Evolutionary conservation across 2,888 invertebrate genomes (phyloP).

Genomic region (Chloroclystis v-ata): DNA sequence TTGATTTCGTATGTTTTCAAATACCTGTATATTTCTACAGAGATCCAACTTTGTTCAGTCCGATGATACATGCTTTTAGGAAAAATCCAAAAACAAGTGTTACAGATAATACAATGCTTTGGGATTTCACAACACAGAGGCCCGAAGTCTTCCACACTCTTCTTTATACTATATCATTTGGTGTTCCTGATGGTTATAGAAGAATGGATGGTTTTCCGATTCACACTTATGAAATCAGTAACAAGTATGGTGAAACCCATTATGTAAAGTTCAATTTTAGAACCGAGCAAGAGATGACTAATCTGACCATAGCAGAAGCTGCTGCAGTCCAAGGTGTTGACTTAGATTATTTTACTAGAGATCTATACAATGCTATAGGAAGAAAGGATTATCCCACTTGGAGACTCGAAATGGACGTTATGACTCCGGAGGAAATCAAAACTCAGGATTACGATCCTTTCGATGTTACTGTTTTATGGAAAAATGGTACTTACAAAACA

Average conservation of each 20-base stretch:
- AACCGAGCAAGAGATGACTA: constrained; percentile 90
- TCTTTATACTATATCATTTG: constrained; percentile 86
- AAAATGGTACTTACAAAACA: constrained; percentile 53
- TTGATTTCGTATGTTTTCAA: constrained; percentile 92
- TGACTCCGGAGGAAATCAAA: constrained; percentile 41
- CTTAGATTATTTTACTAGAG: constrained; percentile 89
- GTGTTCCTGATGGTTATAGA: constrained; percentile 91
- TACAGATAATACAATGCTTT: constrained; percentile 44
- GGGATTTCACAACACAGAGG: constrained; percentile 72
- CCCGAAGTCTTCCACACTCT: constrained; percentile 84
- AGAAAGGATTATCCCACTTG: constrained; percentile 42
- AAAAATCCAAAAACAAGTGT: constrained; percentile 91
- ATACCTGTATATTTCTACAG: constrained; percentile 92
- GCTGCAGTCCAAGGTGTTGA: constrained; percentile 80
- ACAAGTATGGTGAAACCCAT: constrained; percentile 81
- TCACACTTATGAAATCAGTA: constrained; percentile 92
- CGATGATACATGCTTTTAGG: constrained; percentile 92
- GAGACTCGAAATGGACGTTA: constrained; percentile 55
- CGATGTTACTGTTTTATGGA: constrained; percentile 51
- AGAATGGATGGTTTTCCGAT: constrained; percentile 94
- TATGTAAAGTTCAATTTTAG: constrained; percentile 93
- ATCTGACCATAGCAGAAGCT: constrained; percentile 81
- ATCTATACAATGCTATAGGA: constrained; percentile 79
- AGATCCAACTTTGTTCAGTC: constrained; percentile 89
- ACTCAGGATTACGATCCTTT: constrained; percentile 53